phyloP scores from a whole-genome alignment of 2,888 invertebrate species.

The Drosophila dives region DNA sequence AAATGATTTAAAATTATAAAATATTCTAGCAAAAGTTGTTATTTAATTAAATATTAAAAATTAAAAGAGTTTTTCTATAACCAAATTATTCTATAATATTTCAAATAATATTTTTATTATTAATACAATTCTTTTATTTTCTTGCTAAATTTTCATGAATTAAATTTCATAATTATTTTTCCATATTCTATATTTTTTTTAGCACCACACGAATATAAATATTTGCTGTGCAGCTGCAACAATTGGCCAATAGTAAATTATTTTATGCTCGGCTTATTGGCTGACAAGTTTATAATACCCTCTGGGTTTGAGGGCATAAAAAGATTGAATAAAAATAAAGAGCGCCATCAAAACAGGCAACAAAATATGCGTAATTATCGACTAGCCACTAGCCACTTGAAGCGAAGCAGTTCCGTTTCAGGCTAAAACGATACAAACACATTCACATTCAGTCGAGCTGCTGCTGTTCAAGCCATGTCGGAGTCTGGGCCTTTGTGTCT shows the following conservation, averaged over 20 bases:
- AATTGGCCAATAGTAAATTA: not conserved
- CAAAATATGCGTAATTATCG: constrained; percentile 81
- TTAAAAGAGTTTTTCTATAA: not conserved
- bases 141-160: not conserved
- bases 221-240: not conserved
- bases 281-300: constrained; percentile 43
- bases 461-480: constrained; percentile 38
- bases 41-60: not conserved
- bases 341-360: constrained; percentile 76
- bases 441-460: constrained; percentile 18
- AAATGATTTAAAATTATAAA: not conserved
- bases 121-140: not conserved
- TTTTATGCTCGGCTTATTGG: not conserved
- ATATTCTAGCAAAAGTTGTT: not conserved
- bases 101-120: not conserved
- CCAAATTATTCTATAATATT: not conserved
- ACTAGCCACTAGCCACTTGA: constrained; percentile 13
- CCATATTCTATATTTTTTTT: not conserved
- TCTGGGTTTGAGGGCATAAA: constrained; percentile 22
- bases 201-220: not conserved
- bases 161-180: not conserved
- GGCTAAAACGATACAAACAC: constrained; percentile 20
- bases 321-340: constrained; percentile 66
- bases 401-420: constrained; percentile 33
- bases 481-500: constrained; percentile 75